These are phyloP conservation scores for Lacerta bilineata DNA, from an alignment of 2,797 vertebrate species.

Conservation along the genomic window DNA sequence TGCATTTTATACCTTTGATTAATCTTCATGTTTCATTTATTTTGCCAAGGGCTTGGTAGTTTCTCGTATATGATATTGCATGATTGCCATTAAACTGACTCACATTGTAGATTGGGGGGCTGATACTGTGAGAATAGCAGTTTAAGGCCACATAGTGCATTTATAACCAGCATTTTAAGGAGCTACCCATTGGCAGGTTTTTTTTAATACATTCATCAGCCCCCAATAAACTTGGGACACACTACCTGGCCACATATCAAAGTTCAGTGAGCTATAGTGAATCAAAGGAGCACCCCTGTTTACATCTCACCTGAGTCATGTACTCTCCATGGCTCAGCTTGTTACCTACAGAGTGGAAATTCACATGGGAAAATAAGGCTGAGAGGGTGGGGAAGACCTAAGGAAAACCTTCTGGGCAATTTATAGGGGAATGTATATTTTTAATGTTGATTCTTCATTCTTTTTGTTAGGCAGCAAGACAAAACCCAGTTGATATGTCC, in stretches of 20 bases:
- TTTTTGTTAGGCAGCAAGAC: slow-evolving; percentile 11
- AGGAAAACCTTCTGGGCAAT: background rate
- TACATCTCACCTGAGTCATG: background rate
- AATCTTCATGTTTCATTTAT: too few species aligned
- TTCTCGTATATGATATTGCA: too few species aligned
- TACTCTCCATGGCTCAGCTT: background rate
- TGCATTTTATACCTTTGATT: too few species aligned
- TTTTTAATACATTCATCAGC: background rate
- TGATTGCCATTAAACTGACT: too few species aligned
- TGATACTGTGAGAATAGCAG: too few species aligned
- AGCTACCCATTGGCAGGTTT: background rate
- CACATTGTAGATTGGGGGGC: too few species aligned
- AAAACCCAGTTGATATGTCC: background rate
- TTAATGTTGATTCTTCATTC: background rate
- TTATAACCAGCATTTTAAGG: background rate
- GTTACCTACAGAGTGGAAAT: background rate
- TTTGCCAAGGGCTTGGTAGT: too few species aligned
- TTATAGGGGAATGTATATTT: background rate
- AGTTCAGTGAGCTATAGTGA: background rate
- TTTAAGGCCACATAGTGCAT: too few species aligned
- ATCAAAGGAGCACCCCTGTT: background rate
- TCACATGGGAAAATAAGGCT: background rate
- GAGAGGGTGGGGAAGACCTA: background rate
- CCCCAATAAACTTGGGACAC: background rate
- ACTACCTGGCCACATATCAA: background rate